Percentiles rank a stretch among this genome's conserved stretches.
These are phyloP conservation scores for Opisthograptis luteolata DNA, from an alignment of 2,888 invertebrate species.

Conservation along the genomic window DNA sequence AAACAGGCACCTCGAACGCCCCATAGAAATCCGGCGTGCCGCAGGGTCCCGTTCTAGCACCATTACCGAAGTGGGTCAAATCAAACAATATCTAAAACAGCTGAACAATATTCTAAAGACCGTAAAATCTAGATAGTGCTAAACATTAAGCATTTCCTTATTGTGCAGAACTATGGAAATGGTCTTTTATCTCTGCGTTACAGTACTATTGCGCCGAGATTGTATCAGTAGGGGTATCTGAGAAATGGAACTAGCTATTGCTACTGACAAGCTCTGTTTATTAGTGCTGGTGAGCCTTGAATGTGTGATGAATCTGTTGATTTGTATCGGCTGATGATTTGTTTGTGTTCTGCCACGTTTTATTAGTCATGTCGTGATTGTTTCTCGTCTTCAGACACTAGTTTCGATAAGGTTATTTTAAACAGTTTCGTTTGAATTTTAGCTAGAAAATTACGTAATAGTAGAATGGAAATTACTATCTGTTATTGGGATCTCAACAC, in stretches of 20 bases:
- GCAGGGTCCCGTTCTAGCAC: slow-evolving; percentile 18
- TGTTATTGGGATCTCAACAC: too few species aligned
- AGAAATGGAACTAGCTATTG: slow-evolving; percentile 59
- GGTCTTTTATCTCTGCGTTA: slow-evolving; percentile 20
- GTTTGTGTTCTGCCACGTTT: slow-evolving; percentile 33
- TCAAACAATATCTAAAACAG: slow-evolving; percentile 27
- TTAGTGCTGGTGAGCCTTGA: slow-evolving; percentile 48
- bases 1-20: slow-evolving; percentile 6
- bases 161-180: slow-evolving; percentile 39
- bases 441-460: too few species aligned
- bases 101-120: slow-evolving; percentile 33
- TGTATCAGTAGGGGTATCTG: slow-evolving; percentile 39
- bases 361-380: slow-evolving; percentile 13
- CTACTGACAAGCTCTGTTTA: slow-evolving; percentile 59
- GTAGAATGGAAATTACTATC: too few species aligned
- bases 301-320: slow-evolving; percentile 51
- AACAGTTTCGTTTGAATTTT: too few species aligned
- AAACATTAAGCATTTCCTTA: slow-evolving; percentile 47
- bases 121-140: slow-evolving; percentile 40
- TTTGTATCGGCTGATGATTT: slow-evolving; percentile 45
- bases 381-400: too few species aligned
- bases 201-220: slow-evolving; percentile 30
- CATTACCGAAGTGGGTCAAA: slow-evolving; percentile 16
- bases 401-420: too few species aligned
- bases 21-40: slow-evolving; percentile 3